Conservation (phyloP, 2,113 vertebrate genomes). For the Synodontis membranacea region DNA sequence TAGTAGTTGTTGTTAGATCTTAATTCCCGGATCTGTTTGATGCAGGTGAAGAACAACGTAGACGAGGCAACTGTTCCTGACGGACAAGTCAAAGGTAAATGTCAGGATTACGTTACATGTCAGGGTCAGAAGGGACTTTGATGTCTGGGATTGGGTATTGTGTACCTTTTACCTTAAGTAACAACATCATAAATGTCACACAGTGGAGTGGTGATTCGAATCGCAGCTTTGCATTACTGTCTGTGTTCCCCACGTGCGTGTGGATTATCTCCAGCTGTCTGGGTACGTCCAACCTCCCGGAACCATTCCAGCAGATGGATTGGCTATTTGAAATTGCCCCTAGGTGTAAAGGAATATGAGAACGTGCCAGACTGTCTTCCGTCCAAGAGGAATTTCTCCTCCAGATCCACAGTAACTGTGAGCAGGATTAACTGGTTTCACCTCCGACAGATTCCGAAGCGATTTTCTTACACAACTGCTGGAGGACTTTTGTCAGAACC, state of each 20-base stretch:
- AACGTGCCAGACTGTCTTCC: not conserved
- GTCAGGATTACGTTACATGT: not conserved
- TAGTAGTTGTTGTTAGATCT: not conserved
- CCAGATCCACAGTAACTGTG: not conserved
- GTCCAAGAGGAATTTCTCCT: not conserved
- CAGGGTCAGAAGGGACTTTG: not conserved
- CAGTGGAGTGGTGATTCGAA: not conserved
- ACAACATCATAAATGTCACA: not conserved
- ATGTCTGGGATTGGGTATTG: not conserved
- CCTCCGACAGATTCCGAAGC: not conserved
- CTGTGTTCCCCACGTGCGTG: not conserved
- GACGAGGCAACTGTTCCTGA: slow-evolving; percentile 39
- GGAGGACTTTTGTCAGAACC: not conserved
- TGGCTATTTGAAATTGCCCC: not conserved
- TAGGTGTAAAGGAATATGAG: not conserved
- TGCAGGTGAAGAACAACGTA: slow-evolving; percentile 47
- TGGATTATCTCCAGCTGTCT: not conserved
- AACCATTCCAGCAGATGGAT: not conserved
- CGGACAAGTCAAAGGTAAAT: slow-evolving; percentile 50
- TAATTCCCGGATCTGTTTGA: slow-evolving; percentile 3
- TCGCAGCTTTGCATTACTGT: not conserved
- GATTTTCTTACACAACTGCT: not conserved
- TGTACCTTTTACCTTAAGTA: not conserved
- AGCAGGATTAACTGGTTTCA: not conserved
- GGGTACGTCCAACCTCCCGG: not conserved